Conservation (phyloP, 2,113 vertebrate genomes). For the Terrapene triunguis region DNA sequence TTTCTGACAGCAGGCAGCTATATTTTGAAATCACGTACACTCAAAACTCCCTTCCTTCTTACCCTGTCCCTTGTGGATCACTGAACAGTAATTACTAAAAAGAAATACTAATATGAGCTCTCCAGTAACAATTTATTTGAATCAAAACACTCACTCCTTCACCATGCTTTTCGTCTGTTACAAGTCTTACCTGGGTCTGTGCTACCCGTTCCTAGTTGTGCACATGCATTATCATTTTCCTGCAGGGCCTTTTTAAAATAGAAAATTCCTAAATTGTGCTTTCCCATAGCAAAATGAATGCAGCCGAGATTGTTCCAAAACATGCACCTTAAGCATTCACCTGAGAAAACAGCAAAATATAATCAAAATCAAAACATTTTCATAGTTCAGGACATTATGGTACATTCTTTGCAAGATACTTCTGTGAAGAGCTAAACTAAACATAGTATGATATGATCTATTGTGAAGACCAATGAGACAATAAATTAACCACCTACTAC, state of each 20-base stretch:
- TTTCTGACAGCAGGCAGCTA: neutral
- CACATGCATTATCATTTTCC: conserved; percentile 95
- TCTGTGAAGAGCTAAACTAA: neutral
- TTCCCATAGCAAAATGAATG: conserved; percentile 99
- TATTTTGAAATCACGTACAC: neutral
- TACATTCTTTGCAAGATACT: neutral
- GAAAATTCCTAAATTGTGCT: conserved; percentile 97
- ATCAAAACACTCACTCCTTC: neutral
- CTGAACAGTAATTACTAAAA: neutral
- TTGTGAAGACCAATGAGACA: neutral
- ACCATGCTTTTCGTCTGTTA: neutral
- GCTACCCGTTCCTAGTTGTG: conserved; percentile 87
- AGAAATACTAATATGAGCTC: neutral
- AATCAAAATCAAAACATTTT: neutral
- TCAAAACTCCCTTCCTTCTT: neutral
- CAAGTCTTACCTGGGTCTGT: conserved; percentile 85
- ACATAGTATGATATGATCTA: neutral
- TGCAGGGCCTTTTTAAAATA: conserved; percentile 99
- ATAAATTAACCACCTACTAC: neutral
- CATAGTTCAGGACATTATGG: neutral
- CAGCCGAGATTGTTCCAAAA: conserved; percentile 99
- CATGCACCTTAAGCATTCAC: conserved; percentile 98
- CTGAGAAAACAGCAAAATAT: conserved; percentile 75
- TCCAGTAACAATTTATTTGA: neutral
- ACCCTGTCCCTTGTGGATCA: neutral